These are phyloP conservation scores for Psittacara wagleri DNA, from an alignment of 2,113 vertebrate species.

Conservation along the genomic window DNA sequence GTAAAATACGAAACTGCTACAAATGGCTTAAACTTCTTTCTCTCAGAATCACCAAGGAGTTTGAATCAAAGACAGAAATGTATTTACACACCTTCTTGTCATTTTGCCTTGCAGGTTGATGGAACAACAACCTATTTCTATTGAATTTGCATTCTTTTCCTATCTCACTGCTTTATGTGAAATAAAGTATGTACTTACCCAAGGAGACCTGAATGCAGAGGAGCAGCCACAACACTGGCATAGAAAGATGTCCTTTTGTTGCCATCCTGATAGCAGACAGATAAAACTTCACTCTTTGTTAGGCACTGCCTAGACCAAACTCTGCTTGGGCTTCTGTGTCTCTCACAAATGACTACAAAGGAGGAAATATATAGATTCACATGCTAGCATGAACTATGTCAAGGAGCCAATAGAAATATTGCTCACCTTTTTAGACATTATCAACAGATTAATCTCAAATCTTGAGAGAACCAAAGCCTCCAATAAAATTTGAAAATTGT, in stretches of 20 bases:
- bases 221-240: not conserved
- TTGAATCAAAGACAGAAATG: not conserved
- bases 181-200: constrained; percentile 14
- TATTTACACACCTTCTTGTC: not conserved
- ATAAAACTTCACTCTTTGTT: not conserved
- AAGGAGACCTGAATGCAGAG: not conserved
- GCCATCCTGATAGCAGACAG: not conserved
- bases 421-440: constrained; percentile 60
- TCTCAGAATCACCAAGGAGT: not conserved
- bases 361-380: constrained; percentile 41
- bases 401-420: constrained; percentile 53
- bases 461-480: constrained; percentile 27
- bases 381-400: not conserved
- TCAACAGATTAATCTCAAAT: constrained; percentile 35
- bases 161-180: not conserved
- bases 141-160: not conserved
- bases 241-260: not conserved
- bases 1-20: not conserved
- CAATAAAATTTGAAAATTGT: constrained; percentile 39
- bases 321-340: not conserved
- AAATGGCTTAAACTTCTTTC: not conserved
- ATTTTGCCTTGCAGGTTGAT: not conserved
- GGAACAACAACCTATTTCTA: not conserved
- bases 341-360: not conserved
- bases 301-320: not conserved